Evolutionary conservation across 2,888 invertebrate species (phyloP).

Genomic region (Ametastegia equiseti): DNA sequence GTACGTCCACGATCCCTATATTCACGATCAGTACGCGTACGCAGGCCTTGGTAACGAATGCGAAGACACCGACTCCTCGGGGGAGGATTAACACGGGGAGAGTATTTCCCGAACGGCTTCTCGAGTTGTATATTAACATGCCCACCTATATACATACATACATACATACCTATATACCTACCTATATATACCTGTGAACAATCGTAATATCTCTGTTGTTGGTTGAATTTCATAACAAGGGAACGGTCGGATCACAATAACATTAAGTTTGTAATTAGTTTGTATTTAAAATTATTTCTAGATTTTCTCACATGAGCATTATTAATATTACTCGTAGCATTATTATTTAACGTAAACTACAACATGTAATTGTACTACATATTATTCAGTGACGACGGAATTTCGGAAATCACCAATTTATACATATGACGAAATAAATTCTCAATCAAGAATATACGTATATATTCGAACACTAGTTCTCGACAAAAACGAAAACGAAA

Average conservation of each 20-base stretch:
- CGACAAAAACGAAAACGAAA: conserved; percentile 33
- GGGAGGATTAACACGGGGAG: conserved; percentile 61
- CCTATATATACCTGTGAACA: too few species aligned
- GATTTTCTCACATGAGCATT: conserved; percentile 40
- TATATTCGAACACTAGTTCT: conserved; percentile 41
- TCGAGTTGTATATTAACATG: conserved; percentile 44
- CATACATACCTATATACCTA: too few species aligned
- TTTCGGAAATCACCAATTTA: conserved; percentile 45
- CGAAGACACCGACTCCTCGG: conserved; percentile 66
- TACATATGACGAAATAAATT: conserved; percentile 45
- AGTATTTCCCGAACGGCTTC: conserved; percentile 30
- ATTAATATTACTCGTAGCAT: conserved; percentile 60
- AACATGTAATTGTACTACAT: conserved; percentile 71
- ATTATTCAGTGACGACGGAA: conserved; percentile 55
- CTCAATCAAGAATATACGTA: conserved; percentile 42
- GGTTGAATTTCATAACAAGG: conserved; percentile 42
- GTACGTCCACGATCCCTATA: conserved; percentile 66
- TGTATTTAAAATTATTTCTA: conserved; percentile 71
- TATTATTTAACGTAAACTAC: conserved; percentile 68
- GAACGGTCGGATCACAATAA: conserved; percentile 57
- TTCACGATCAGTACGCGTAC: conserved; percentile 66
- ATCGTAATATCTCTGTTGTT: conserved; percentile 46
- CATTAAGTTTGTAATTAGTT: conserved; percentile 76
- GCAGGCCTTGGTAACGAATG: conserved; percentile 56
- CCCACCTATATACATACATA: too few species aligned